These are phyloP conservation scores for Arbacia lixula DNA, from an alignment of 53 echinoderm and acorn worm species.

Conservation along the genomic window DNA sequence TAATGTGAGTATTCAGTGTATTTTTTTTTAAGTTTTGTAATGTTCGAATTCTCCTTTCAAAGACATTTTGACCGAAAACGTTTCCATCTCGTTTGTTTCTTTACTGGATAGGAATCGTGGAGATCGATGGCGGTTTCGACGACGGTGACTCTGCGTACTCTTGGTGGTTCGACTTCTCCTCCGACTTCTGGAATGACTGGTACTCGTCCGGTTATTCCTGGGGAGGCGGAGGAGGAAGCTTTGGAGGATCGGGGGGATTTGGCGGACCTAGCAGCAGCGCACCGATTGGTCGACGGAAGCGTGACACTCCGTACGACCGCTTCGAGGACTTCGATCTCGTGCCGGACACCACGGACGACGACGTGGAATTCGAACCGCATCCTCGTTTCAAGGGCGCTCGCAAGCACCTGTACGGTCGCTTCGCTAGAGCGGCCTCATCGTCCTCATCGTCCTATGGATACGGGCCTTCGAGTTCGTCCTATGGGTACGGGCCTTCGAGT, in stretches of 20 bases:
- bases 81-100: not conserved
- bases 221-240: slow-evolving; percentile 6
- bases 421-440: not conserved
- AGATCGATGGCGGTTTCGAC: slow-evolving; percentile 83
- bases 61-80: not conserved
- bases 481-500: not conserved
- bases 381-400: slow-evolving; percentile 7
- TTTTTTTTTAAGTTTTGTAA: not conserved
- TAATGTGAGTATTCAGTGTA: not conserved
- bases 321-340: slow-evolving; percentile 27
- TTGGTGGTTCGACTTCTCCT: slow-evolving; percentile 82
- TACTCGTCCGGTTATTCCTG: slow-evolving; percentile 7
- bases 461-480: not conserved
- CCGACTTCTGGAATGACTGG: slow-evolving; percentile 58
- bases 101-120: slow-evolving; percentile 36
- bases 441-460: not conserved
- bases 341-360: slow-evolving; percentile 19
- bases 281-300: not conserved
- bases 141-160: slow-evolving; percentile 70
- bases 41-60: not conserved
- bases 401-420: not conserved
- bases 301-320: not conserved
- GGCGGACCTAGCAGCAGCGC: not conserved
- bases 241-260: not conserved
- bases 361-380: not conserved